Evolutionary conservation across 2,113 vertebrate genomes (phyloP), one percentile per base, ranked within the genome.

Genomic region (Canis aureus): DNA sequence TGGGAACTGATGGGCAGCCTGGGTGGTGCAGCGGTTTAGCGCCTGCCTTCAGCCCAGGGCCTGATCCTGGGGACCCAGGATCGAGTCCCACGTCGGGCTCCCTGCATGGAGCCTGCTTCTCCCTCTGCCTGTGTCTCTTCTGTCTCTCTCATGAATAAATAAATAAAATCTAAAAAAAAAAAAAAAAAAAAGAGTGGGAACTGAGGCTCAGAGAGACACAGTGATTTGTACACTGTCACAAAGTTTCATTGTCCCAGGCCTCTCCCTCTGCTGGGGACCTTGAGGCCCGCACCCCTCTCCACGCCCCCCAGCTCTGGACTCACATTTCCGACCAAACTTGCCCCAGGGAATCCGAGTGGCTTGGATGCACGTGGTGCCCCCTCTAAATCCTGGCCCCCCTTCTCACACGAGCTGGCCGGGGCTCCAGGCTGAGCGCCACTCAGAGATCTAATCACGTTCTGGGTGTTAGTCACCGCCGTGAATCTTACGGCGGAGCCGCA

Each of bases 371-470:
- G 3, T 2, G 5, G 3, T 25, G 51, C 57, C 55, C 29, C 62
- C 79, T 60, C 17, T 91, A 96, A 88, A 82, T 88, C 88, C 49
- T 0, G 1, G 4, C 43, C 43, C 43, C 43, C 43, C 43, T 43
- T 12, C 1, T 20, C 1, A 2, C 88, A n/a, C 8, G 0, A 0
- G 8, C 59, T 64, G 25, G 11, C 6, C 3, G 11, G 8, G 32
- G 20, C 74, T 38, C 82, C n/a, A 12, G 51, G 71, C 83, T 35
- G 12, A 66, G n/a, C 2, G 3, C 32, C 23, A 0, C 69, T 95
- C 87, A 27, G 90, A 97, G 94, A 93, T 38, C 81, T 97, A 35
- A 92, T 94, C 88, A 80, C 2, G 0, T 60, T 27, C 67, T 69
- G 7, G 0, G 51, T 49, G 91, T 91, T 27, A 35, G 66, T 59